These are phyloP conservation scores for Mystacides longicornis DNA, from an alignment of 2,888 invertebrate species.

Conservation along the genomic window DNA sequence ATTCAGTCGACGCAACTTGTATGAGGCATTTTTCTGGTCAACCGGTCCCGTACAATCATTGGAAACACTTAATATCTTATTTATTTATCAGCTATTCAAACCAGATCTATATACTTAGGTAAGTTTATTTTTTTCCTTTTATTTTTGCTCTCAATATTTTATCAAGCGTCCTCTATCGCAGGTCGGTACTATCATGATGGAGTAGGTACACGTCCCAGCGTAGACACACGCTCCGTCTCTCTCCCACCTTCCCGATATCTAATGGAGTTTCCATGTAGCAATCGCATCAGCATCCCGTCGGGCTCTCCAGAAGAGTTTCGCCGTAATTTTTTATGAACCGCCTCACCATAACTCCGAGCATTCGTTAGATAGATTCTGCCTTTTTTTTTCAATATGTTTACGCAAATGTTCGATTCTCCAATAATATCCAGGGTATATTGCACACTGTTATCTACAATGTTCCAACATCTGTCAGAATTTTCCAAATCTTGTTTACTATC, in stretches of 20 bases:
- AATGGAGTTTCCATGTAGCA: constrained; percentile 26
- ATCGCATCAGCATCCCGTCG: constrained; percentile 17
- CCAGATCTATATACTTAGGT: no score
- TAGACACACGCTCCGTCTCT: no score
- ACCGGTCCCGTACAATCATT: no score
- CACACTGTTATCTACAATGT: no score
- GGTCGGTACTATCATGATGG: not conserved
- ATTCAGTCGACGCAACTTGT: no score
- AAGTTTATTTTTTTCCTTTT: not conserved
- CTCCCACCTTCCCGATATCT: constrained; percentile 9
- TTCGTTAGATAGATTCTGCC: not conserved
- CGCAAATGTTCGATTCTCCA: constrained; percentile 13
- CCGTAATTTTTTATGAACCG: constrained; percentile 12
- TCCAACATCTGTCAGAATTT: no score
- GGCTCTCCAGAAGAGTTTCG: constrained; percentile 12
- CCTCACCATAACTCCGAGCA: not conserved
- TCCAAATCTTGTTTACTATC: no score
- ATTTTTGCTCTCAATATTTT: not conserved
- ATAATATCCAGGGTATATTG: no score
- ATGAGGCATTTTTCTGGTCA: no score
- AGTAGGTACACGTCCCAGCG: no score
- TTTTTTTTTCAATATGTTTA: constrained; percentile 7
- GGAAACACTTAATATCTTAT: no score
- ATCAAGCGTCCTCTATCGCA: not conserved
- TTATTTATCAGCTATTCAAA: no score